These are phyloP conservation scores for Trinorchestia longiramus DNA, from an alignment of 1,140 invertebrate species.

Conservation along the genomic window DNA sequence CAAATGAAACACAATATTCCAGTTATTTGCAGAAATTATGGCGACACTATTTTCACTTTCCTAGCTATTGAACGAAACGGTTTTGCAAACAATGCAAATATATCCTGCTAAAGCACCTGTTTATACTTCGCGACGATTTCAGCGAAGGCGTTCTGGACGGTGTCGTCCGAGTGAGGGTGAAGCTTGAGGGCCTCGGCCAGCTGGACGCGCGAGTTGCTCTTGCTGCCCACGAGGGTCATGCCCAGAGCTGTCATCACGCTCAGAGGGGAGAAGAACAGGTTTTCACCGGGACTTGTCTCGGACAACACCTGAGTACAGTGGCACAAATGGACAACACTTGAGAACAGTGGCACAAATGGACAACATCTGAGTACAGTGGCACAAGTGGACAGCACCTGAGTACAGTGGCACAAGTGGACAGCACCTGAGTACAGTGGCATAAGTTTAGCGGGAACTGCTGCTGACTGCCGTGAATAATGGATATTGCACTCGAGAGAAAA, in stretches of 20 bases:
- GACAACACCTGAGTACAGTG: background rate
- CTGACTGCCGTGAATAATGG: background rate
- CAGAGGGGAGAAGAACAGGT: slow-evolving; percentile 58
- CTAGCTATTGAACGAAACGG: no score
- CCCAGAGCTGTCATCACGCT: slow-evolving; percentile 56
- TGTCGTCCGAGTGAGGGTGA: slow-evolving; percentile 20
- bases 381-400: background rate
- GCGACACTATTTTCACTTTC: no score
- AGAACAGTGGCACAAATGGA: background rate
- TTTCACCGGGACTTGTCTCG: background rate
- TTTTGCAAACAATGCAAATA: no score
- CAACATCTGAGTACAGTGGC: background rate
- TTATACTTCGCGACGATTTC: background rate
- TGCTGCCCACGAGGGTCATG: slow-evolving; percentile 50
- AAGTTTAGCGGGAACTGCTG: background rate
- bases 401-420: background rate
- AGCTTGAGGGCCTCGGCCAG: background rate
- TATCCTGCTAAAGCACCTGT: no score
- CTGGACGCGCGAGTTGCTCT: background rate
- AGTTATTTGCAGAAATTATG: no score
- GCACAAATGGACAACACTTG: slow-evolving; percentile 1
- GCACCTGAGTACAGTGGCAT: background rate
- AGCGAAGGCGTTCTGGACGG: slow-evolving; percentile 12
- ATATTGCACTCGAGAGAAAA: background rate
- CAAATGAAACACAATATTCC: no score